A percentile compares a stretch with the other conserved stretches of the same genome.
Conservation (phyloP, 1,140 invertebrate species). For the Papilio xuthus region DNA sequence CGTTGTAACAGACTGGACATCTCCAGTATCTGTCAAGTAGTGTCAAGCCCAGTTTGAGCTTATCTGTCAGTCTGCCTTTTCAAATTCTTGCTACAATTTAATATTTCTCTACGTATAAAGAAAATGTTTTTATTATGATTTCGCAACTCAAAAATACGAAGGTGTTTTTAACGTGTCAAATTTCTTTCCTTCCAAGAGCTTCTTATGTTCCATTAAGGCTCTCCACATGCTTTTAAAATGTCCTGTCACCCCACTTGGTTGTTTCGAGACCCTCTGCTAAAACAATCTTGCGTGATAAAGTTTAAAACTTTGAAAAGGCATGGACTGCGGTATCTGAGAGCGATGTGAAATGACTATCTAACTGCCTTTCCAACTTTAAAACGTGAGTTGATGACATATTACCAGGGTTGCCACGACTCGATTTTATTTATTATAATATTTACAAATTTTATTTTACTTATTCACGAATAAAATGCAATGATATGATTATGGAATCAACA, state of each 20-base stretch:
- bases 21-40: no score
- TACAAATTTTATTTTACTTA: background rate
- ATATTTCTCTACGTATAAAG: no score
- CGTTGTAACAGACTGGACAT: no score
- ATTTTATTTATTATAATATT: background rate
- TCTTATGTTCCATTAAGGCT: constrained; percentile 13
- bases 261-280: constrained; percentile 26
- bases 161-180: background rate
- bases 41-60: no score
- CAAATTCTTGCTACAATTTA: no score
- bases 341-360: constrained; percentile 47
- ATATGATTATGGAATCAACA: no score
- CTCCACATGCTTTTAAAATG: constrained; percentile 12
- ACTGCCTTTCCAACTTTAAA: constrained; percentile 47
- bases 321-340: constrained; percentile 35
- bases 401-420: constrained; percentile 1
- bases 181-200: background rate
- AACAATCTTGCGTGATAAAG: constrained; percentile 25
- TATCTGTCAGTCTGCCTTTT: no score
- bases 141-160: background rate
- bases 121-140: background rate
- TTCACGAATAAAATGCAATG: no score
- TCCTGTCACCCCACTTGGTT: constrained; percentile 27
- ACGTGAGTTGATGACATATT: constrained; percentile 50
- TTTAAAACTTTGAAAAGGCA: constrained; percentile 38